Evolutionary conservation across 1,140 invertebrate genomes (phyloP), one percentile per base, ranked within the genome.

Genomic region (Kradibia gibbosae): DNA sequence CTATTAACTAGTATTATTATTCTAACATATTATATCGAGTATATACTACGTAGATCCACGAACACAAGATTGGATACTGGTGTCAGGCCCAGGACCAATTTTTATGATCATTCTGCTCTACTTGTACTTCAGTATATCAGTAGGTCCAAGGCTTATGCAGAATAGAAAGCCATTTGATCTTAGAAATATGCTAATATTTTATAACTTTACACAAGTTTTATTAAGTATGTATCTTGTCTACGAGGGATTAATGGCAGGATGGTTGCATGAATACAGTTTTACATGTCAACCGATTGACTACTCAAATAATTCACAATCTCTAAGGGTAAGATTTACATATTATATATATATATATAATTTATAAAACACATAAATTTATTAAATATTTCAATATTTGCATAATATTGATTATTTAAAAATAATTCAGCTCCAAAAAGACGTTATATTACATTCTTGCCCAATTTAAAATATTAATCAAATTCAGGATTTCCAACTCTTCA

Each of bases 241-340:
- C 82, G 95, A 96, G 89, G 93, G 92, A 15, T 86, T 93, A 42
- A 88, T 91, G 62, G 89, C 91, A n/a, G 95, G 95, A 76, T 95
- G 94, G 94, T 92, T 93, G 70, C 91, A 92, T 28, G 93, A 94
- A 78, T 98, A 98, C 88, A 95, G 92, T 89, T 97, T 94, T 86
- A 92, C 89, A 7, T 98, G 97, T 89, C 95, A 98, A 91, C 95
- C 96, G 4, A 95, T 98, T 8, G 95, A 96, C 88, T 97, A 96
- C 87, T 94, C 95, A 0, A 91, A 93, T 57, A 93, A 93, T 88
- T 94, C 95, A 10, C 93, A 94, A 88, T 94, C 96, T 74, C 88
- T 95, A 84, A 93, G 95, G 90, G 96, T 97, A 93, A 92, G 93
- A 83, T 57, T 55, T 34, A 48, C 75, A 34, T 80, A n/a, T 71